These are phyloP conservation scores for Rhinoderma darwinii DNA, from an alignment of 2,113 vertebrate genomes.

Conservation along the genomic window DNA sequence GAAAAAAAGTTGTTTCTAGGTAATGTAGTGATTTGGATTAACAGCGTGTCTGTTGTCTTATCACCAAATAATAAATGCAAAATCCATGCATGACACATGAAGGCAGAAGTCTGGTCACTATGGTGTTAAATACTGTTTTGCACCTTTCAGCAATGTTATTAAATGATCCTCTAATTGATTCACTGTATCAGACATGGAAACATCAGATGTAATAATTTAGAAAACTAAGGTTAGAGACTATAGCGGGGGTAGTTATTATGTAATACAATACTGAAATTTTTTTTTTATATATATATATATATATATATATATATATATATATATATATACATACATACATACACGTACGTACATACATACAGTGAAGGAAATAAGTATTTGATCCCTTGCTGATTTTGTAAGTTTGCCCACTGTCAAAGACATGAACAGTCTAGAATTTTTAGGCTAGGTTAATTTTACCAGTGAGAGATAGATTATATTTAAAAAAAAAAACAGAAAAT, in stretches of 20 bases:
- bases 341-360: too few relatives aligned
- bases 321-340: too few relatives aligned
- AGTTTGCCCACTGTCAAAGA: too few relatives aligned
- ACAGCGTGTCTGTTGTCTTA: background rate
- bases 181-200: background rate
- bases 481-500: too few relatives aligned
- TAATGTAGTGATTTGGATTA: background rate
- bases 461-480: too few relatives aligned
- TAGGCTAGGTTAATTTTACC: too few relatives aligned
- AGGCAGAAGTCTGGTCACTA: constrained; percentile 7
- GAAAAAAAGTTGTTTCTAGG: background rate
- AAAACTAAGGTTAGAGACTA: background rate
- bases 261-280: background rate
- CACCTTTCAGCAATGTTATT: background rate
- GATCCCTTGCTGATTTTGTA: too few relatives aligned
- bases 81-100: background rate
- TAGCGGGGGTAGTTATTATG: background rate
- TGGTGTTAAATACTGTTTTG: background rate
- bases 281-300: background rate
- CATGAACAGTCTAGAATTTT: too few relatives aligned
- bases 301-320: too few relatives aligned
- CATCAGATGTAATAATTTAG: background rate
- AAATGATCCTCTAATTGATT: background rate
- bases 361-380: too few relatives aligned
- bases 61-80: background rate